Conservation (phyloP, 2,113 vertebrate genomes). For the Microcebus murinus region DNA sequence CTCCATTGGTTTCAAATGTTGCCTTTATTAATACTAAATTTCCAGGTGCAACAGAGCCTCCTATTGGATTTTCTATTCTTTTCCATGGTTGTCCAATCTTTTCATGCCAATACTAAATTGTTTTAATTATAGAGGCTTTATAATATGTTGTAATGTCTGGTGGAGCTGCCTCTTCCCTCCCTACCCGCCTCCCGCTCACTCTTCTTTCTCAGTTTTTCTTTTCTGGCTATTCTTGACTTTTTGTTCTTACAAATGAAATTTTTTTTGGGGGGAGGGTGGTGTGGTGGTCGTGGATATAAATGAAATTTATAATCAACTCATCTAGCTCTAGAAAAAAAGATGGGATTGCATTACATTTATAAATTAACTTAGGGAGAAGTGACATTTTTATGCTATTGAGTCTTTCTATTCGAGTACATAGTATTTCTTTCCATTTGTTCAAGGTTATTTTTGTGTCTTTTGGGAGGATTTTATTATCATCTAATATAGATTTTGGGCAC, state of each 20-base stretch:
- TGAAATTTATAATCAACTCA: not conserved
- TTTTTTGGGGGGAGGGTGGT: too few species aligned
- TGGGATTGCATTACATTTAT: not conserved
- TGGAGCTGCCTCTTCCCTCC: not conserved
- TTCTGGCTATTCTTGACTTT: not conserved
- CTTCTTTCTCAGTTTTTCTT: not conserved
- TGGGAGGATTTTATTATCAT: not conserved
- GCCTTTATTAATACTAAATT: not conserved
- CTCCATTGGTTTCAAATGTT: not conserved
- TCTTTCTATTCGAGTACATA: not conserved
- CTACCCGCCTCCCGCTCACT: not conserved
- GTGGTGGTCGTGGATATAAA: not conserved
- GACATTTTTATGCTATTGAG: not conserved
- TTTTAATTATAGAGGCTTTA: not conserved
- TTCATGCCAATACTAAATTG: not conserved
- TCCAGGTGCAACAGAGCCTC: not conserved
- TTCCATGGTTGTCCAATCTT: not conserved
- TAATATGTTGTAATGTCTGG: not conserved
- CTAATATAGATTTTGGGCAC: not conserved
- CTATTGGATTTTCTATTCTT: not conserved
- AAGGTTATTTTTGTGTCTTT: not conserved
- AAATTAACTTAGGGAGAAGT: not conserved
- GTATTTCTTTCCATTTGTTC: not conserved
- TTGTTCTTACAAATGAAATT: not conserved
- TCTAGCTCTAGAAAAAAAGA: not conserved